phyloP scores from a whole-genome alignment of 1,140 invertebrate genomes.

The Bombus confusus region DNA sequence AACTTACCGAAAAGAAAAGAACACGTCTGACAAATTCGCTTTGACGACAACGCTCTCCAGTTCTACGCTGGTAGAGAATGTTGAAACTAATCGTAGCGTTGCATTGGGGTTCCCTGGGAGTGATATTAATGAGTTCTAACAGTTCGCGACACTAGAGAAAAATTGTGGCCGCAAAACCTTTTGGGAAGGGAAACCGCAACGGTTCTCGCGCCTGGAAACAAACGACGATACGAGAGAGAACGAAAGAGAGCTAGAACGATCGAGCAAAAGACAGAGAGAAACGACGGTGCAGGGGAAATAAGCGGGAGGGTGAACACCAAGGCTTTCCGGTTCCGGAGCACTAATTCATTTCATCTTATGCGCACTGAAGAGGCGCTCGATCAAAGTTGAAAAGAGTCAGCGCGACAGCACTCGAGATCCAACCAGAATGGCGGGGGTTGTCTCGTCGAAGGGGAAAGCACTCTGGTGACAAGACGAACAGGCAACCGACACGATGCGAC shows the following conservation, averaged over 20 bases:
- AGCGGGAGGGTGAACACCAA: conserved; percentile 23
- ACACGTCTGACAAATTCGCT: not conserved
- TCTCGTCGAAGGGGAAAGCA: conserved; percentile 39
- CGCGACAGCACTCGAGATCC: conserved; percentile 72
- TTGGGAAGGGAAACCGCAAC: conserved; percentile 50
- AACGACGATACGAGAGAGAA: conserved; percentile 11
- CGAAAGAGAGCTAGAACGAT: not conserved
- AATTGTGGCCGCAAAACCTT: conserved; percentile 16
- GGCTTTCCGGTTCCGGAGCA: conserved; percentile 62
- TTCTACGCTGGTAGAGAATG: not conserved
- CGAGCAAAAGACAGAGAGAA: not conserved
- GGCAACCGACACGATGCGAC: conserved; percentile 1
- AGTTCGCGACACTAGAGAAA: conserved; percentile 35
- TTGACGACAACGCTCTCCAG: not conserved
- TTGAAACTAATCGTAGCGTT: not conserved
- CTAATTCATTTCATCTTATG: conserved; percentile 81
- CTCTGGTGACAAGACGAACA: conserved; percentile 40
- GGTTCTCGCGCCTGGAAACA: conserved; percentile 49
- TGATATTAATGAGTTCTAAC: conserved; percentile 50
- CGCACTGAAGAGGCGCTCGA: conserved; percentile 80
- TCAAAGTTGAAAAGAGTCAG: conserved; percentile 77
- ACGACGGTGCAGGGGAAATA: not conserved
- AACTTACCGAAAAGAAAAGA: not conserved
- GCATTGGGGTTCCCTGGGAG: conserved; percentile 11
- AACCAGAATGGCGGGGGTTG: conserved; percentile 40